Evolutionary conservation across 2,113 vertebrate species (phyloP), one percentile per base, ranked within the genome.

Genomic region (Merops nubicus): DNA sequence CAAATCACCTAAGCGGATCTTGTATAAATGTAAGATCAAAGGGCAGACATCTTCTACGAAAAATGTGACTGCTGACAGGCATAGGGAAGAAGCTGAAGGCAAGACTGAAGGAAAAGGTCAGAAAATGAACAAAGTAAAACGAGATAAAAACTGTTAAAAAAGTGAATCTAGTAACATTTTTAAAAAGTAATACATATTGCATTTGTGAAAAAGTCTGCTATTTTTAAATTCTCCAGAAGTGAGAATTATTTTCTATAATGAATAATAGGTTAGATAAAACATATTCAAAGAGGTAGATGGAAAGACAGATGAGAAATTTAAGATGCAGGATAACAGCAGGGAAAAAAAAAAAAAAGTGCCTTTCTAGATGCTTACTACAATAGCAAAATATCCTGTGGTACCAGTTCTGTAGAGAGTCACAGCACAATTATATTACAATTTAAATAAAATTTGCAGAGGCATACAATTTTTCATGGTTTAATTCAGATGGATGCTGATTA

Each of bases 31-130:
- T 28, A 76, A 73, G 15, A 79, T 57, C 15, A 74, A 85, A 79
- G 6, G 5, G 29, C 4, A 9, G 18, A 60, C 6, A 56, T 25
- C 9, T 48, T 67, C 3, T 10, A 81, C 56, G 38, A 78, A 69
- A 82, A 72, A 10, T 43, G 22, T 3, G 6, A 45, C 28, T 74
- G n/a, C 40, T 76, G 21, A 60, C 25, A 62, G 11, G 11, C 7
- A 76, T 9, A 42, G 13, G 31, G 59, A 79, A 94, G 20, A 82
- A 94, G 16, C 11, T 48, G 31, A 87, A 78, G 15, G 25, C 12
- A 91, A 91, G 95, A 64, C 3, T 28, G 26, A 47, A 81, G 33
- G 9, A 53, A 93, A 91, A 63, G 31, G 20, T 69, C 33, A 91
- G 50, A 64, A 88, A 81, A 79, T 67, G 2, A 75, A n/a, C 16